Evolutionary conservation across 2,797 vertebrate genomes (phyloP), one percentile per base, ranked within the genome.

Genomic region (Coregonus ussuriensis): DNA sequence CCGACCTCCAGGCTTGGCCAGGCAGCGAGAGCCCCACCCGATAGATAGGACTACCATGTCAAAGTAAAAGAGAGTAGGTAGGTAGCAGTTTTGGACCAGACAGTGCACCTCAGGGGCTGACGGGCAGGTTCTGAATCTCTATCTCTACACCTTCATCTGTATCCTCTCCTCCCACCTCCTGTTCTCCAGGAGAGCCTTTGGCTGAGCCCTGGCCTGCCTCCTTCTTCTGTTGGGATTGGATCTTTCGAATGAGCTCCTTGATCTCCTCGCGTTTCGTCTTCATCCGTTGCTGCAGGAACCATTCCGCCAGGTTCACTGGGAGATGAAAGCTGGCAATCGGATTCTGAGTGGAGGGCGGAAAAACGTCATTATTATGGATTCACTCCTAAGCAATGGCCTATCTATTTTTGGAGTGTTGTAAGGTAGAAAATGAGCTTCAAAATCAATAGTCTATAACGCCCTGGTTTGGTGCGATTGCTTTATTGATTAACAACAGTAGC

Each of bases 221-320:
- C 76, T 82, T 74, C 85, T 78, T 47, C 85, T 99, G 98, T 63
- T 94, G 93, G 81, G 93, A 93, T 79, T 97, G 95, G 59, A 99
- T 92, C 79, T 92, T 94, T 75, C 97, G 91, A 85, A 99, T 99
- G 79, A 99, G 95, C 59, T 96, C 94, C 79, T 92, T 88, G 83
- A 99, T 98, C 91, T 99, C 98, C 87, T 97, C 94, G 14, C 98
- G 96, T 91, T 99, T 99, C 63, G 95, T 98, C 94, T 96, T 99
- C 97, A 99, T 98, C 85, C 97, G 93, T 84, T 96, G 96, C 81
- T 96, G 96, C 35, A 96, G 96, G 89, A 99, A 99, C 98, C 98
- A 99, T 62, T 97, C 96, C 18, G 90, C 91, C 90, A 99, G 92
- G 87, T 96, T 97, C 92, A 99, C 91, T 1, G 98, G 98, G 74